Evolutionary conservation across 1,140 invertebrate genomes (phyloP), one percentile per base, ranked within the genome.

Genomic region (Aricia agestis): DNA sequence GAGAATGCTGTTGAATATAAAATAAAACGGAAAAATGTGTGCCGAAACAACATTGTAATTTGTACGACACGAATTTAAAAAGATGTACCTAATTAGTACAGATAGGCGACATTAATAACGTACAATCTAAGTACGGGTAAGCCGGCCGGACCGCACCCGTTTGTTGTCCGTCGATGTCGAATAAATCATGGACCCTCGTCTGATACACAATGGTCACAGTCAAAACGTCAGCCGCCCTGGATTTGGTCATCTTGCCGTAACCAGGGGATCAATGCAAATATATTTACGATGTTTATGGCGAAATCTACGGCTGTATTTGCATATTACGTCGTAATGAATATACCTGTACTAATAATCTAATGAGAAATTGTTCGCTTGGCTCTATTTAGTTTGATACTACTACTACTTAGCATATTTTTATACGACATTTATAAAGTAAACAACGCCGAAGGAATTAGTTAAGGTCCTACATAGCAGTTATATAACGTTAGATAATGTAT

Each of bases 161-260:
- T 81, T 80, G 81, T 81, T 81, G 78, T 79, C 75, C 75, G 81
- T 80, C 77, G 76, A 83, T 82, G 83, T 79, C 73, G 76, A 76
- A 85, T 86, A 84, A 86, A 86, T 86, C 82, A 83, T 81, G 67
- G 78, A 86, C 85, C 85, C 84, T 87, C 78, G 84, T 86, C 84
- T 73, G 78, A 81, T 82, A 81, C 79, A 85, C 85, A 86, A 83
- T 85, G 82, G 80, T 82, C 76, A 80, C 71, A 80, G 78, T 78
- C 82, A 78, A 84, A 85, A 83, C 77, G 78, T 84, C 78, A 79
- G 77, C 76, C 68, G 65, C 74, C 75, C 74, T 74, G 57, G 71
- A 70, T 68, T 11, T 63, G 59, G 67, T 68, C 67, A 68, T 73
- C 57, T 71, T 61, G 61, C 66, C 61, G 57, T 77, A 74, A 77